Percentiles rank a stretch among this genome's conserved stretches.
phyloP scores from a whole-genome alignment of 64 coral and sea anemone genomes.

The Anthopleura sola region DNA sequence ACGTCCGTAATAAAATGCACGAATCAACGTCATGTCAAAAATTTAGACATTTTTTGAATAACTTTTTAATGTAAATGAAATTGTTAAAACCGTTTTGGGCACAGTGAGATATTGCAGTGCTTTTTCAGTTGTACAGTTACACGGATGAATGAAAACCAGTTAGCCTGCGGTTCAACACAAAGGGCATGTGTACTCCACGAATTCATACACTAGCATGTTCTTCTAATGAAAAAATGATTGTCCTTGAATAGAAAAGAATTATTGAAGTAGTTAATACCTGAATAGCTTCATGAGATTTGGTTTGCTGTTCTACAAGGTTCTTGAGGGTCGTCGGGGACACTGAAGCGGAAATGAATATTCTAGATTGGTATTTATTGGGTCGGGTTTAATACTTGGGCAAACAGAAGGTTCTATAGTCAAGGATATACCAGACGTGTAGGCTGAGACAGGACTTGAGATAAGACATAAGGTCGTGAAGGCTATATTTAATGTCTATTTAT shows the following conservation, averaged over 20 bases:
- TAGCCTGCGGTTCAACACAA: not conserved
- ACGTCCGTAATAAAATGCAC: not conserved
- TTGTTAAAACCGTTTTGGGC: no score
- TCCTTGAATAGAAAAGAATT: not conserved
- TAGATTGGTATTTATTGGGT: not conserved
- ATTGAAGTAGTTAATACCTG: constrained; percentile 36
- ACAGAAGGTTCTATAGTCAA: not conserved
- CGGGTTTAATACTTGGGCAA: not conserved
- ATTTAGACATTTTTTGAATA: no score
- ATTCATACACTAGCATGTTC: not conserved
- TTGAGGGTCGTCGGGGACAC: constrained; percentile 44
- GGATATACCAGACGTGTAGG: not conserved
- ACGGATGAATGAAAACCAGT: not conserved
- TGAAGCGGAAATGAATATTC: constrained; percentile 4
- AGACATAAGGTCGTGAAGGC: not conserved
- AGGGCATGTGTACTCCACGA: not conserved
- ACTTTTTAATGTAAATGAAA: no score
- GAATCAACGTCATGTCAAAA: not conserved
- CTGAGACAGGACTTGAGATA: not conserved
- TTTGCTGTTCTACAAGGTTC: constrained; percentile 73
- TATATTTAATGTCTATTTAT: not conserved
- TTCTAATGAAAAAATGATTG: not conserved
- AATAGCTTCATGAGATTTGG: constrained; percentile 84
- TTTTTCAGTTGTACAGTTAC: no score
- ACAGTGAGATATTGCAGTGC: no score